Base-by-base conservation (phyloP, 2,888 invertebrate species). In the Eristalis tenax region DNA sequence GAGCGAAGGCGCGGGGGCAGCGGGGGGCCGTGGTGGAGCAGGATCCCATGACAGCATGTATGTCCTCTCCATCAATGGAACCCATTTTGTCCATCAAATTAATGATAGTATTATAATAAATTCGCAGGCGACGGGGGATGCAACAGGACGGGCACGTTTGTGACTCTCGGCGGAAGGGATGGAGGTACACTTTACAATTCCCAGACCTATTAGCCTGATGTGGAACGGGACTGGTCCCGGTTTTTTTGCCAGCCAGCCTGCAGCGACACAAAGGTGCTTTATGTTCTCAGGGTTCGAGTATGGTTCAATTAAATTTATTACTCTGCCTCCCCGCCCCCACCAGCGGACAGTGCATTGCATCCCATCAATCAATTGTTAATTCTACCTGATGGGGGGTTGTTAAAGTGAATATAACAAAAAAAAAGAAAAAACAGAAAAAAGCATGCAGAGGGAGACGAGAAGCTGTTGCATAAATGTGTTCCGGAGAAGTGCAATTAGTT, bases 11-110 rank as follows among this genome's bases (percentile, higher is more conserved):
- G 50, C 18, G n/a, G n/a, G n/a, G n/a, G n/a, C n/a, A n/a, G n/a
- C n/a, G 15, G 15, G n/a, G 26, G 26, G 26, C 2, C 3, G 26
- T 3, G 26, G 2, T 2, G 26, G 26, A 50, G 8, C n/a, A 13
- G 38, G 38, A 26, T 22, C 35, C 66, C 23, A 68, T 26, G 50
- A 56, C 40, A 65, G 40, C 68, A 64, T 74, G 78, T 70, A 78
- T 78, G 74, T 57, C 69, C 75, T 57, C 75, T 40, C 23, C 23
- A 59, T 76, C 65, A 71, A 71, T 82, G 70, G 32, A 66, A 74
- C 63, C 71, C 77, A 83, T 83, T 78, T 78, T 83, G 78, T 83
- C 83, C 78, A 83, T 83, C 78, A 83, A 83, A 78, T 78, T 83
- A 83, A 79, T 74, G 78, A 79, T 40, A 78, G 78, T 78, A 83